Percentiles rank a stretch among this genome's conserved stretches.
Conservation (phyloP, 2,888 invertebrate species). For the Tetranychus piercei region DNA sequence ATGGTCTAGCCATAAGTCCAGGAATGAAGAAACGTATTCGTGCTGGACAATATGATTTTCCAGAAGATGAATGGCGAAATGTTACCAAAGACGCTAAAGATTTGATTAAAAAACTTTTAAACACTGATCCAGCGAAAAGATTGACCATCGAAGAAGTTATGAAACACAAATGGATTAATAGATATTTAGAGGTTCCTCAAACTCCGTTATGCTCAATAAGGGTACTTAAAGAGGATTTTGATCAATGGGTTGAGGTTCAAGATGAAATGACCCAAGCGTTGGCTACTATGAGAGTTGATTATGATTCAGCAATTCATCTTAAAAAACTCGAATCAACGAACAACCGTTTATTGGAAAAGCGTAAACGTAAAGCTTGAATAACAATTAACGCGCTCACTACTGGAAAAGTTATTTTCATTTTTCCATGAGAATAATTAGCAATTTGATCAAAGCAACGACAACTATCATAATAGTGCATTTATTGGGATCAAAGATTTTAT, state of each 20-base stretch:
- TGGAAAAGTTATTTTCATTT: too few relatives aligned
- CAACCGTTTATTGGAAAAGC: constrained; percentile 72
- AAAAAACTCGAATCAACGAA: constrained; percentile 81
- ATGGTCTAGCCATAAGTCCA: constrained; percentile 77
- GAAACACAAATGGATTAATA: constrained; percentile 64
- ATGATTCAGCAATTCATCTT: constrained; percentile 71
- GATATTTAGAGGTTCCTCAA: constrained; percentile 71
- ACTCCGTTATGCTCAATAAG: constrained; percentile 81
- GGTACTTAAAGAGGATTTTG: constrained; percentile 71
- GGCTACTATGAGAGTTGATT: constrained; percentile 94
- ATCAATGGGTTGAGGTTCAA: constrained; percentile 90
- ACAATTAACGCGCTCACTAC: too few relatives aligned
- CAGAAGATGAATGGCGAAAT: constrained; percentile 82
- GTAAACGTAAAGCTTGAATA: constrained; percentile 31
- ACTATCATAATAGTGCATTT: too few relatives aligned
- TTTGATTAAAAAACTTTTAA: constrained; percentile 78
- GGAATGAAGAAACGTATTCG: constrained; percentile 95
- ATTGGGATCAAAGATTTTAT: too few relatives aligned
- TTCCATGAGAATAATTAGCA: too few relatives aligned
- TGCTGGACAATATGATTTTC: constrained; percentile 91
- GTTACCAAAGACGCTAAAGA: constrained; percentile 84
- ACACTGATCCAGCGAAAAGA: constrained; percentile 76
- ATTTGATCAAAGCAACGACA: too few relatives aligned
- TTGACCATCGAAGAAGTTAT: constrained; percentile 76
- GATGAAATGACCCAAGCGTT: constrained; percentile 96